These are phyloP conservation scores for Leptopilina boulardi DNA, from an alignment of 1,140 invertebrate genomes.

Conservation along the genomic window DNA sequence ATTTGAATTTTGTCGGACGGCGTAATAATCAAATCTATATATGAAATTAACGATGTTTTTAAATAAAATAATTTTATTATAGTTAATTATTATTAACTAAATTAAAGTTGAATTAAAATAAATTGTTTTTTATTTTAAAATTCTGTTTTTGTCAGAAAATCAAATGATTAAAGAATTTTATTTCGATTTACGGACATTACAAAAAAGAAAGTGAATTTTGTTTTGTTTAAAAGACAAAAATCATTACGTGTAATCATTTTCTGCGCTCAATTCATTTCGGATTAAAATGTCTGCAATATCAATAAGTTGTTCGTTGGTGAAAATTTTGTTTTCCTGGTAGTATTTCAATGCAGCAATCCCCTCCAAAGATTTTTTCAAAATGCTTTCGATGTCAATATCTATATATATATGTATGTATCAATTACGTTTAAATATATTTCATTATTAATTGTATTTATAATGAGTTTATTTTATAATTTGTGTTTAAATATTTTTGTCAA, in stretches of 20 bases:
- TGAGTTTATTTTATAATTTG: background rate
- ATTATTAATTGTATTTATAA: background rate
- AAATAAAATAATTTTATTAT: too few relatives aligned
- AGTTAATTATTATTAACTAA: too few relatives aligned
- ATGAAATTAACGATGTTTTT: too few relatives aligned
- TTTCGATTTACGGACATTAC: too few relatives aligned
- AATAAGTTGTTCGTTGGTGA: background rate
- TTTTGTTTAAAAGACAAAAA: background rate
- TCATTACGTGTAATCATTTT: background rate
- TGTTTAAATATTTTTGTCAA: too few relatives aligned
- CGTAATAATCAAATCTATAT: too few relatives aligned
- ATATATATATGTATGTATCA: background rate
- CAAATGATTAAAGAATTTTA: background rate
- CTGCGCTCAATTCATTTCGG: background rate
- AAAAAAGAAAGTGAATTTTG: too few relatives aligned
- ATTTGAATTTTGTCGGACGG: too few relatives aligned
- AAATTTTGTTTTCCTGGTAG: background rate
- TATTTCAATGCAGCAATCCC: background rate
- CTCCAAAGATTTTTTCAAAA: background rate
- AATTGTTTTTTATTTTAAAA: too few relatives aligned
- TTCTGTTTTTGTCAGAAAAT: too few relatives aligned
- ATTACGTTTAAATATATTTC: background rate
- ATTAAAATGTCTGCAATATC: background rate
- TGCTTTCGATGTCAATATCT: background rate
- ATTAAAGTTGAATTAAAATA: too few relatives aligned